Evolutionary conservation across 2,888 invertebrate species (phyloP).

Genomic region (Rhamphomyia laevipes): DNA sequence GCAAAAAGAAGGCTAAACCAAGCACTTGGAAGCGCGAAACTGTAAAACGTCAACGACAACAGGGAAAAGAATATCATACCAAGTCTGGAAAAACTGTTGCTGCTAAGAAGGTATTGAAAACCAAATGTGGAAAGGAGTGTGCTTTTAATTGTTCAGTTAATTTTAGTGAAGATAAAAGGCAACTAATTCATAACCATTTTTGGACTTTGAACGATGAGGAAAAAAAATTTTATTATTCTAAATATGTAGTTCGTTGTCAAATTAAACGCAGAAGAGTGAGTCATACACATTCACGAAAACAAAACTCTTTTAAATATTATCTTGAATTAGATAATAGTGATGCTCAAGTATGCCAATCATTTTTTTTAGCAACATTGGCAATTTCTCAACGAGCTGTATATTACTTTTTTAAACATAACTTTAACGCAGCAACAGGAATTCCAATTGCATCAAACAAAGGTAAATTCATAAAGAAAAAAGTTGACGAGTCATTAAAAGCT

Average conservation of each 20-base stretch:
- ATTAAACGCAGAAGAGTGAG: neutral
- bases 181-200: neutral
- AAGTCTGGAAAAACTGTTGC: no score
- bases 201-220: constrained; percentile 1
- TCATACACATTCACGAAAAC: neutral
- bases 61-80: no score
- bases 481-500: neutral
- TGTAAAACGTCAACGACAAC: no score
- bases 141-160: constrained; percentile 2
- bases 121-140: constrained; percentile 1
- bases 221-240: constrained; percentile 5
- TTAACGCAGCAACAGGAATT: neutral
- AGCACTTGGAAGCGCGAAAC: no score
- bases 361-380: constrained; percentile 7
- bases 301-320: constrained; percentile 3
- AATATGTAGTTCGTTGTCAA: neutral
- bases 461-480: constrained; percentile 4
- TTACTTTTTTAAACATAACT: constrained; percentile 7
- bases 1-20: no score
- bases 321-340: constrained; percentile 3
- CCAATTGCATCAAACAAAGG: neutral
- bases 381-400: constrained; percentile 7
- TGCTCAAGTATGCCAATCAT: constrained; percentile 4
- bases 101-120: no score
- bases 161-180: constrained; percentile 3